Conservation (phyloP, 1,140 invertebrate genomes). For the Drosophila lacteicornis region DNA sequence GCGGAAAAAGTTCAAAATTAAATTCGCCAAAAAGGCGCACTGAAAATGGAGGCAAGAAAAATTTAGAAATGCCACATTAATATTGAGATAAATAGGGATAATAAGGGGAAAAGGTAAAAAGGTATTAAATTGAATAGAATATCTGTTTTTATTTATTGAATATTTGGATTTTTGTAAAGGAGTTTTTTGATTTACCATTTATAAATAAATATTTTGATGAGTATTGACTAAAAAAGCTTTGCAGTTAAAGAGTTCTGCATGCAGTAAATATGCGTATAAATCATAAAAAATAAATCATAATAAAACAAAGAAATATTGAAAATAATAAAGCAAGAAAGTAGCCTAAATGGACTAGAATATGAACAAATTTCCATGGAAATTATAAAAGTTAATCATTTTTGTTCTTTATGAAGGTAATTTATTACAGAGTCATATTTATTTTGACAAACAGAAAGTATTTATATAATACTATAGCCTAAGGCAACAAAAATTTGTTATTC, state of each 20-base stretch:
- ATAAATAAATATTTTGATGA: no score
- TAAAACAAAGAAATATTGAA: no score
- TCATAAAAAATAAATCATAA: background rate
- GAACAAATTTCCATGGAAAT: no score
- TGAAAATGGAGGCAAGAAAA: slow-evolving; percentile 15
- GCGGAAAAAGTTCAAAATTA: slow-evolving; percentile 70
- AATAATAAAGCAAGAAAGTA: no score
- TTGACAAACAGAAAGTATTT: background rate
- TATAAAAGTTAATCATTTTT: no score
- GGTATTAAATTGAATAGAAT: no score
- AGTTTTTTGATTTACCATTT: no score
- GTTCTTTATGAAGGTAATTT: background rate
- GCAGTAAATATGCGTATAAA: background rate
- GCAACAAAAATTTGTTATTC: background rate
- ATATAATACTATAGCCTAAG: background rate
- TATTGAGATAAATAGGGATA: slow-evolving; percentile 44
- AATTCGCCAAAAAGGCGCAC: slow-evolving; percentile 52
- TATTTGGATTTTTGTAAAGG: no score
- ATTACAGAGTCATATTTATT: no score
- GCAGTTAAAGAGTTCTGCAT: background rate
- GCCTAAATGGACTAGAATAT: no score
- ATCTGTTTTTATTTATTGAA: background rate
- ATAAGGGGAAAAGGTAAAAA: background rate
- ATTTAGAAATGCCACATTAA: slow-evolving; percentile 69
- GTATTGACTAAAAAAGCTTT: no score